Conservation (phyloP, 1,140 invertebrate species). For the Laodelphax striatellus region DNA sequence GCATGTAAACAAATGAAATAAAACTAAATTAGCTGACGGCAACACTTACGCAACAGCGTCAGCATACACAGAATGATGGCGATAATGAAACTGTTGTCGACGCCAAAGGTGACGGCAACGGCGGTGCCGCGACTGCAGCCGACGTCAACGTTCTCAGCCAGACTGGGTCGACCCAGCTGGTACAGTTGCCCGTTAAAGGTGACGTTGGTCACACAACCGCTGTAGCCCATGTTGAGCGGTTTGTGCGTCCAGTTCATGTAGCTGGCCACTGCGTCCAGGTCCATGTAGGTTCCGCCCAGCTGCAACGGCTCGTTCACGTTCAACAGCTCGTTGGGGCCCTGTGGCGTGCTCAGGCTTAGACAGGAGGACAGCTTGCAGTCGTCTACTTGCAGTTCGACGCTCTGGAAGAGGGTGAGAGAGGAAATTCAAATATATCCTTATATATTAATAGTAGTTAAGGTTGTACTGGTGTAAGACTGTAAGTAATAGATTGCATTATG, state of each 20-base stretch:
- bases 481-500: too few relatives aligned
- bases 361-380: conserved; percentile 59
- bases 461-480: too few relatives aligned
- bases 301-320: conserved; percentile 87
- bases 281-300: conserved; percentile 64
- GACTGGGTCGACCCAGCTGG: conserved; percentile 59
- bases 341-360: conserved; percentile 53
- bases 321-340: conserved; percentile 59
- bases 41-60: conserved; percentile 53
- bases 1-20: too few relatives aligned
- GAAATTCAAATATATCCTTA: too few relatives aligned
- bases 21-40: conserved; percentile 1
- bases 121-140: conserved; percentile 55
- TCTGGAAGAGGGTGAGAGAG: conserved; percentile 28
- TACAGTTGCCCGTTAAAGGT: conserved; percentile 70
- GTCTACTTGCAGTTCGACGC: conserved; percentile 65
- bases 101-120: conserved; percentile 62
- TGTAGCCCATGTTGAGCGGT: conserved; percentile 54
- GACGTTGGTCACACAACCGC: conserved; percentile 77
- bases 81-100: conserved; percentile 71
- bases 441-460: too few relatives aligned
- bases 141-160: conserved; percentile 50
- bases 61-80: conserved; percentile 71
- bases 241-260: conserved; percentile 44
- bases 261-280: conserved; percentile 43